Base-by-base conservation (phyloP, 2,888 invertebrate species). In the Sepiola atlantica region DNA sequence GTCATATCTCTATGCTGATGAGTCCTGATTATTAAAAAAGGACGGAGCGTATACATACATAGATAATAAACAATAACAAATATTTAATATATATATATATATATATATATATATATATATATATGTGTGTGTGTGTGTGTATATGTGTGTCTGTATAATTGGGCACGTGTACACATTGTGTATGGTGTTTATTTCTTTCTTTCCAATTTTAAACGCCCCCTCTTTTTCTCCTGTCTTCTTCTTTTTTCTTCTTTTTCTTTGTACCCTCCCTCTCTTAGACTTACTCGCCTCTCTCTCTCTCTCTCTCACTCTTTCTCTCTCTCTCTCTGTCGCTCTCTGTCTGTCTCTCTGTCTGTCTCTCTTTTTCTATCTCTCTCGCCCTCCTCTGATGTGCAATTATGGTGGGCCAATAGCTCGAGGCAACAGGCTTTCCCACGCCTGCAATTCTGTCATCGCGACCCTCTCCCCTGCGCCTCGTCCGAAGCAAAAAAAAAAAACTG, bases 351-450 rank as follows among this genome's bases (percentile, higher is more conserved):
- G 1, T 2, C 21, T 28, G 4, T 61, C 61, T 28, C 21, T 3
- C 61, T 61, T 28, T 24, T 24, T 61, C 61, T 0, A 10, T 20
- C 21, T 16, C 77, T 77, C 77, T n/a, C 77, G 16, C 77, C n/a
- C n/a, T 77, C 45, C 45, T 8, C 8, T 45, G 45, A 77, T 77
- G 1, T 12, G n/a, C 18, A 77, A 77, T 77, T 77, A 77, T 77
- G 77, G 77, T 14, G 32, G 77, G 77, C 77, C 77, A 77, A 77
- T 77, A 77, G 32, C 77, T 77, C n/a, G 77, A 77, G 77, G 77
- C 77, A 77, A 77, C 77, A 77, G n/a, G 77, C 77, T 77, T 77
- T 77, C 77, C 77, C 77, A 77, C 77, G 77, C 77, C 77, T 77
- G 77, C 77, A 77, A 77, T 77, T 77, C 32, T 32, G n/a, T 77